Conservation (phyloP, 2,797 vertebrate genomes). For the Anguilla megastoma region DNA sequence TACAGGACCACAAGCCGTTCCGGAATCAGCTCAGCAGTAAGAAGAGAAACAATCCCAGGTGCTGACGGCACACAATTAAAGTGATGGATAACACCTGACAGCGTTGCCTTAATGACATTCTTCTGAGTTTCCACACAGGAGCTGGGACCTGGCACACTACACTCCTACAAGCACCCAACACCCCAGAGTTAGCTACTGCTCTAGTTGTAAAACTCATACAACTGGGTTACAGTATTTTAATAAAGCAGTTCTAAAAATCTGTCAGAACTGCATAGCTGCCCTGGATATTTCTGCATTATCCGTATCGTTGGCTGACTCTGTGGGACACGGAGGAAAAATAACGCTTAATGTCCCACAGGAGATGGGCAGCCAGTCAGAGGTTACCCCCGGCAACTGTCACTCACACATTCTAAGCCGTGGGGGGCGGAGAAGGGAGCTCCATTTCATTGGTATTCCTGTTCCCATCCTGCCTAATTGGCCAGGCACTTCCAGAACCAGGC, state of each 20-base stretch:
- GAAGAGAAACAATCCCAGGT: neutral
- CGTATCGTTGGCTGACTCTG: neutral
- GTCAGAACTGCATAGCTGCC: neutral
- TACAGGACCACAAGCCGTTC: neutral
- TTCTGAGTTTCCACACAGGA: neutral
- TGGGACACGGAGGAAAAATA: neutral
- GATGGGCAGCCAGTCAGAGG: neutral
- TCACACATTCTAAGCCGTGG: neutral
- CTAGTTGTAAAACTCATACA: neutral
- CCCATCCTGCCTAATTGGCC: neutral
- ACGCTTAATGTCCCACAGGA: neutral
- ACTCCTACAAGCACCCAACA: neutral
- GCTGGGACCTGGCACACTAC: neutral
- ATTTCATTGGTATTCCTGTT: neutral
- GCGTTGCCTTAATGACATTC: neutral
- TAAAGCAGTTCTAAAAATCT: neutral
- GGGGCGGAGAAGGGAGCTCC: neutral
- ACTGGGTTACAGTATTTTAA: conserved; percentile 7
- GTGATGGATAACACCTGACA: neutral
- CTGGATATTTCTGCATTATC: neutral
- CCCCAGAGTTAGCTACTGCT: neutral
- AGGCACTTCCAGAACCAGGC: neutral
- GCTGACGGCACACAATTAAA: neutral
- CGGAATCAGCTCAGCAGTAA: neutral
- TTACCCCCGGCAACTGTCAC: neutral